Base-by-base conservation (phyloP, 2,797 vertebrate genomes). In the Picus viridis region DNA sequence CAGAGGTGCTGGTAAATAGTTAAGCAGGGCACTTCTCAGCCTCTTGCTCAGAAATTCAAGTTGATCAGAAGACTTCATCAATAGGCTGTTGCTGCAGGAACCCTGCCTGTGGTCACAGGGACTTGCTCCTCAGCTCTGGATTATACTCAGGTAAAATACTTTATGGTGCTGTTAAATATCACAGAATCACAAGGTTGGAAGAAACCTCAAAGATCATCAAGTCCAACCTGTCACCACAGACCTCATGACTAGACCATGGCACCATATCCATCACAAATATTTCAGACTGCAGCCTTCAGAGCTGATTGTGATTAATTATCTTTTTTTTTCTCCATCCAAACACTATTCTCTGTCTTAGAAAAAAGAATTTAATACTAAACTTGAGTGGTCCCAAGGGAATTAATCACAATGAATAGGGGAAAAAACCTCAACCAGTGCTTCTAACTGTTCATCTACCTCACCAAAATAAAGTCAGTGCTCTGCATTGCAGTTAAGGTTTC, bases 81-180 rank as follows among this genome's bases (percentile, higher is more conserved):
- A 47, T 1, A 24, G 64, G 16, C 10, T 6, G 23, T 24, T 32
- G 39, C 39, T n/a, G 29, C 39, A 16, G 1, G 13, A n/a, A 23
- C 24, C 45, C 36, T 12, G 8, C 43, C 69, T 12, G 36, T 0
- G 0, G 64, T 18, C 45, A n/a, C 53, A 26, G 0, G 0, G 53
- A 4, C 20, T 64, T 45, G 16, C 19, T 70, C 64, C 45, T 47
- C 16, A 4, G 39, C 54, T 22, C 8, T 4, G 12, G n/a, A 5
- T 53, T 36, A 36, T 4, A 12, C 29, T 36, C n/a, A 22, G 27
- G 47, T 43, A 45, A 14, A 51, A 63, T 53, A 49, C 12, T 32
- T 39, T 17, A 13, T 1, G 11, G 14, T 29, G 12, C 6, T 59
- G 27, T n/a, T 29, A 24, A 3, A 53, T 29, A 39, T 39, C 36